These are phyloP conservation scores for Sycophaga agraensis DNA, from an alignment of 1,140 invertebrate genomes.

Conservation along the genomic window DNA sequence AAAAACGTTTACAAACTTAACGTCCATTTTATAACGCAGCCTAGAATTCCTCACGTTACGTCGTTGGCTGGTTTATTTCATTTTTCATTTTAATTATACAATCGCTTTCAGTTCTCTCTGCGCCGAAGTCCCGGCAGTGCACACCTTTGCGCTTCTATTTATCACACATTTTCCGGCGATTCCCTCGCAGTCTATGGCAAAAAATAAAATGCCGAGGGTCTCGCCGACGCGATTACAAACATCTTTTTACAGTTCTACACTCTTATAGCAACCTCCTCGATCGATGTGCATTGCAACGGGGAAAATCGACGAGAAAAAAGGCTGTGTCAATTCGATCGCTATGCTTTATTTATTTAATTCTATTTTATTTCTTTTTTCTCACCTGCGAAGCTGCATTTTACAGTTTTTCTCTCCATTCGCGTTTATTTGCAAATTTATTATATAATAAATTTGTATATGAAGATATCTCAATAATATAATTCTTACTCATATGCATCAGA, in stretches of 20 bases:
- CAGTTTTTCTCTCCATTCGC: slow-evolving; percentile 8
- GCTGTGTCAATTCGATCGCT: neutral
- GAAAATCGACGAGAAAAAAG: neutral
- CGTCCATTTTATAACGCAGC: slow-evolving; percentile 36
- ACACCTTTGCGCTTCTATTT: neutral
- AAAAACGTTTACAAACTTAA: slow-evolving; percentile 46
- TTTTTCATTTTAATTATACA: slow-evolving; percentile 33
- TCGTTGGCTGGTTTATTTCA: slow-evolving; percentile 32
- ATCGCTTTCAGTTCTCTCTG: slow-evolving; percentile 5
- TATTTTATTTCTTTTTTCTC: slow-evolving; percentile 8
- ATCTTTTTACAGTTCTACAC: slow-evolving; percentile 3
- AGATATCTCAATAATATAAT: slow-evolving; percentile 6
- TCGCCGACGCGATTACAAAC: slow-evolving; percentile 37
- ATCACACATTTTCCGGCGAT: slow-evolving; percentile 12
- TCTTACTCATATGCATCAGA: neutral
- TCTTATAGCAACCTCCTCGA: neutral
- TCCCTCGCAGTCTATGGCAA: slow-evolving; percentile 46
- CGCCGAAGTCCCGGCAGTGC: neutral
- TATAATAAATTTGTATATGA: neutral
- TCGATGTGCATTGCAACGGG: neutral
- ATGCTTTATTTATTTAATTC: slow-evolving; percentile 6
- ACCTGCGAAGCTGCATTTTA: slow-evolving; percentile 22
- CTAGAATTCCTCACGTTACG: slow-evolving; percentile 34
- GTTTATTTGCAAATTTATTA: neutral
- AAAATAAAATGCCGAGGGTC: slow-evolving; percentile 56